Evolutionary conservation across 2,113 vertebrate species (phyloP).

Genomic region (Scartelaos histophorus): DNA sequence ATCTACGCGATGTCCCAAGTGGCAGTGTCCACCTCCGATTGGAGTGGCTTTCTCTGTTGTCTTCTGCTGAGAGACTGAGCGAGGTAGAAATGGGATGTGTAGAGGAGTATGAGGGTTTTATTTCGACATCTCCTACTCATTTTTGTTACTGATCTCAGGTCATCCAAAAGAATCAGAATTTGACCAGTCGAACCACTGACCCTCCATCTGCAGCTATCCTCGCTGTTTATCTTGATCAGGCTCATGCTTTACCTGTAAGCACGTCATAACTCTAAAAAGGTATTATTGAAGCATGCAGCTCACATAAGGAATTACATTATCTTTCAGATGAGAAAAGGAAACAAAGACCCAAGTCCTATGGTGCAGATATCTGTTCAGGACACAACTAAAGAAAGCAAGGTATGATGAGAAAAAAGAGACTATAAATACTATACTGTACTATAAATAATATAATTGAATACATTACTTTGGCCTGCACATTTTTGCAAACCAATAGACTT

Average conservation of each 20-base stretch:
- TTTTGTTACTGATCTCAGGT: slow-evolving; percentile 69
- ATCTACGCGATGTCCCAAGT: slow-evolving; percentile 78
- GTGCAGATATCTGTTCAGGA: slow-evolving; percentile 88
- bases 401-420: slow-evolving; percentile 37
- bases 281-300: background rate
- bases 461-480: too few relatives aligned
- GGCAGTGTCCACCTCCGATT: slow-evolving; percentile 86
- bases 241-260: slow-evolving; percentile 86
- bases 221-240: slow-evolving; percentile 87
- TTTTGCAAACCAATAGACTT: slow-evolving; percentile 66
- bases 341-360: slow-evolving; percentile 87
- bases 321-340: slow-evolving; percentile 85
- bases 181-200: slow-evolving; percentile 77
- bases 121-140: background rate
- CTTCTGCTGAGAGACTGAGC: slow-evolving; percentile 82
- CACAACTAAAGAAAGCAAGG: slow-evolving; percentile 86
- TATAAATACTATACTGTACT: background rate
- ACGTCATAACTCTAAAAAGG: background rate
- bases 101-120: background rate
- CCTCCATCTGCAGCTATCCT: slow-evolving; percentile 88
- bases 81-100: slow-evolving; percentile 69
- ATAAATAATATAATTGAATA: background rate
- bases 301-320: slow-evolving; percentile 10
- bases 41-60: slow-evolving; percentile 88
- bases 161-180: slow-evolving; percentile 84